Evolutionary conservation across 2,113 vertebrate genomes (phyloP).

Genomic region (Sporophila hypoxantha): DNA sequence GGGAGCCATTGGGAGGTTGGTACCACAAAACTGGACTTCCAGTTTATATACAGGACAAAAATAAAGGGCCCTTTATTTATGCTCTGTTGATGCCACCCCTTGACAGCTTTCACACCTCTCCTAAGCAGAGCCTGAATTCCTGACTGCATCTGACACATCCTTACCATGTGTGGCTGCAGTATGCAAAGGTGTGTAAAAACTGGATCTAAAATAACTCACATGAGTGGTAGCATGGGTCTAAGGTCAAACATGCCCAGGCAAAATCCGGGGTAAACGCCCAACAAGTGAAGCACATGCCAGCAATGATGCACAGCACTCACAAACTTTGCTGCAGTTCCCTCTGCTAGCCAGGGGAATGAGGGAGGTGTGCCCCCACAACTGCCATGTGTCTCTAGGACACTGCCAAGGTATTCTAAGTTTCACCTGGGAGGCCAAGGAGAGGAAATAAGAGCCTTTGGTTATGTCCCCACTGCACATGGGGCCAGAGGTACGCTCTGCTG

Average conservation of each 20-base stretch:
- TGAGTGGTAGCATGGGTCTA: neutral
- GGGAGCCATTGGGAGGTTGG: neutral
- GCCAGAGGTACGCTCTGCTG: neutral
- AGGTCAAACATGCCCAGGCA: neutral
- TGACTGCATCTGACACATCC: neutral
- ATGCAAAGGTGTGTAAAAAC: neutral
- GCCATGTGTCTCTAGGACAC: neutral
- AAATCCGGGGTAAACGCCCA: neutral
- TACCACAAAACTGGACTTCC: neutral
- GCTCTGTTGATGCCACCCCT: neutral
- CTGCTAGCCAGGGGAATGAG: neutral
- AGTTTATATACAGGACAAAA: neutral
- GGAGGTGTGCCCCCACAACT: neutral
- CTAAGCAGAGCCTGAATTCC: neutral
- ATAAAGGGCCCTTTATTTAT: neutral
- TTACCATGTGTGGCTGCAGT: neutral
- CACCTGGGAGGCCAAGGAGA: neutral
- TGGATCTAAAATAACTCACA: neutral
- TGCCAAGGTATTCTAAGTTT: neutral
- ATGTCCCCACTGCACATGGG: neutral
- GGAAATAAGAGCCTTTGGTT: neutral
- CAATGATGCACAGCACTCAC: neutral
- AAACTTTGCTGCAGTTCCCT: neutral
- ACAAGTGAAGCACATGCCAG: neutral
- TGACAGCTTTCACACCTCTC: neutral